Base-by-base conservation (phyloP, 2,888 invertebrate genomes). In the Drosophila lutescens region DNA sequence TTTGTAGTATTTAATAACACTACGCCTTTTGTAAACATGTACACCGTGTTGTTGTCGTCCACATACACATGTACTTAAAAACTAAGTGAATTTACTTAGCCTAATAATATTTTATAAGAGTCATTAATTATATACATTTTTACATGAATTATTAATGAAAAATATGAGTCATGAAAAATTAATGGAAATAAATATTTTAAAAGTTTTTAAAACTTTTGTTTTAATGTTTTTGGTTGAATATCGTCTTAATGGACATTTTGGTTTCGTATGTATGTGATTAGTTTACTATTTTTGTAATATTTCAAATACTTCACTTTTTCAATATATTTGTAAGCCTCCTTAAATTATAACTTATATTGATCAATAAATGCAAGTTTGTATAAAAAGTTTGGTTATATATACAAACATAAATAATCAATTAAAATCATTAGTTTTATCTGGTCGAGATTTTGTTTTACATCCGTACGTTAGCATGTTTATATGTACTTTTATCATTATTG, bases 151-250 rank as follows among this genome's bases (percentile, higher is more conserved):
- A 17, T 50, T n/a, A 57, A 50, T 26, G 34, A 34, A 12, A 12
- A 12, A 12, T 34, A 34, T 5, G 12, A 34, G 10, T 34, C 12
- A 12, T 5, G 12, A 34, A 15, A 55, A 46, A 55, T 44, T 32
- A 20, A 38, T 34, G 2, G 38, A 40, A 47, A 41, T 26, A 40
- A 56, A 56, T 74, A 78, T 50, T 66, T 74, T 65, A 38, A 60
- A 78, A 82, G 83, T 82, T 85, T 86, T 79, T 56, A 40, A 46
- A 81, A 82, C 86, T 79, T 82, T 58, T 15, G 36, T 38, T 57
- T 26, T 30, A 38, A 36, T 30, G 44, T 78, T 83, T 81, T 82
- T 77, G 84, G 84, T 76, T 78, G 50, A 68, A 75, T 77, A 74
- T 71, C 55, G 62, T 57, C 47, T 61, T 77, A 46, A 46, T 71